These are phyloP conservation scores for Porites cylindrica DNA, from an alignment of 92 coral and sea anemone genomes.

Conservation along the genomic window DNA sequence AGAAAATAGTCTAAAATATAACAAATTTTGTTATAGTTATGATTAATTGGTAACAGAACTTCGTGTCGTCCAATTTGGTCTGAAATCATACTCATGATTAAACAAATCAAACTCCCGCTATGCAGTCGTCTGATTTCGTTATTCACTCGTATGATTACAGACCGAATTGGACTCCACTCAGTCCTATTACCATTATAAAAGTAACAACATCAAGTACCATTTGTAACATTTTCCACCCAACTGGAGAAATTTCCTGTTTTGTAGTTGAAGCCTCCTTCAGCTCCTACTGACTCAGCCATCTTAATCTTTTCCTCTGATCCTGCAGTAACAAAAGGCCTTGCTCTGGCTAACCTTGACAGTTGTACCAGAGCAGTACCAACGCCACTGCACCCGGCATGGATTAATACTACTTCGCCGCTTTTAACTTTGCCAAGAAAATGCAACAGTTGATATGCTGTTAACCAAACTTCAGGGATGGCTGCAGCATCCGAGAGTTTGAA, in stretches of 20 bases:
- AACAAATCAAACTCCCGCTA: no score
- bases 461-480: constrained; percentile 97
- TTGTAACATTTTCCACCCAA: constrained; percentile 73
- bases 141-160: background rate
- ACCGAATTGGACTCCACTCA: no score
- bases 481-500: constrained; percentile 83
- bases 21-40: no score
- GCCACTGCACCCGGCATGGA: constrained; percentile 98
- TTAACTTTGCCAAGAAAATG: constrained; percentile 78
- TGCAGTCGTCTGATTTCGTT: no score
- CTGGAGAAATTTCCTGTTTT: constrained; percentile 85
- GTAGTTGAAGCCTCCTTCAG: constrained; percentile 88
- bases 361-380: constrained; percentile 95
- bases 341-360: constrained; percentile 78
- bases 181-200: no score
- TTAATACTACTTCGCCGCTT: constrained; percentile 78
- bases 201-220: background rate
- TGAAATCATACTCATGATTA: no score
- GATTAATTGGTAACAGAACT: no score
- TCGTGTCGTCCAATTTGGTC: no score
- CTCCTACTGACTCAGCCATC: constrained; percentile 83
- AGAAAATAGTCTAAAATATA: no score
- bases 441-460: constrained; percentile 93
- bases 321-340: constrained; percentile 84
- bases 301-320: constrained; percentile 84